phyloP scores from a whole-genome alignment of 2,797 vertebrate genomes.

The Microctenopoma steveboyesi region DNA sequence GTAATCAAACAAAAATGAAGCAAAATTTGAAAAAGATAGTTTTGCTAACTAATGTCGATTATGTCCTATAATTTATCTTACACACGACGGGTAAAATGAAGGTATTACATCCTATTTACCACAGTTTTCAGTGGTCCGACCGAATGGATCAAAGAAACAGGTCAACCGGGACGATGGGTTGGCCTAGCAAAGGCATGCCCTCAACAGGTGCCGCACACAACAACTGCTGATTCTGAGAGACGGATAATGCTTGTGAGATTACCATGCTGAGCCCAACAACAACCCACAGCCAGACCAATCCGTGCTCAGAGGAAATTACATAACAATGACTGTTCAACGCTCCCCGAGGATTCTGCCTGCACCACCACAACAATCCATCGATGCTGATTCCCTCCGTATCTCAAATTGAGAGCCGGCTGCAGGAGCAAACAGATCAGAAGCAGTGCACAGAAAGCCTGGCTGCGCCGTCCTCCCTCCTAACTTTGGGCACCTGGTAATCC shows the following conservation, averaged over 20 bases:
- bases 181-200: conserved; percentile 45
- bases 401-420: conserved; percentile 25
- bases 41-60: too few species aligned
- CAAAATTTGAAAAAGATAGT: too few species aligned
- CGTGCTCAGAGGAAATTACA: conserved; percentile 69
- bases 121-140: neutral
- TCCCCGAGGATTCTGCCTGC: conserved; percentile 52
- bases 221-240: conserved; percentile 55
- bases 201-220: conserved; percentile 56
- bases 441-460: conserved; percentile 40
- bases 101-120: too few species aligned
- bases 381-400: conserved; percentile 30
- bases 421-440: conserved; percentile 39
- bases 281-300: conserved; percentile 62
- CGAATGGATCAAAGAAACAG: conserved; percentile 31
- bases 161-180: conserved; percentile 29
- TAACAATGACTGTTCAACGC: conserved; percentile 68
- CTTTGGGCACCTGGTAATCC: conserved; percentile 60
- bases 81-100: too few species aligned
- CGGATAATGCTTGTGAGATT: conserved; percentile 75
- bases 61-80: too few species aligned
- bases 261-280: conserved; percentile 68
- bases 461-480: conserved; percentile 24
- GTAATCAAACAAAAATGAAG: too few species aligned
- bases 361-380: conserved; percentile 56